Evolutionary conservation across 1,140 invertebrate genomes (phyloP).

Genomic region (Rhyzopertha dominica): DNA sequence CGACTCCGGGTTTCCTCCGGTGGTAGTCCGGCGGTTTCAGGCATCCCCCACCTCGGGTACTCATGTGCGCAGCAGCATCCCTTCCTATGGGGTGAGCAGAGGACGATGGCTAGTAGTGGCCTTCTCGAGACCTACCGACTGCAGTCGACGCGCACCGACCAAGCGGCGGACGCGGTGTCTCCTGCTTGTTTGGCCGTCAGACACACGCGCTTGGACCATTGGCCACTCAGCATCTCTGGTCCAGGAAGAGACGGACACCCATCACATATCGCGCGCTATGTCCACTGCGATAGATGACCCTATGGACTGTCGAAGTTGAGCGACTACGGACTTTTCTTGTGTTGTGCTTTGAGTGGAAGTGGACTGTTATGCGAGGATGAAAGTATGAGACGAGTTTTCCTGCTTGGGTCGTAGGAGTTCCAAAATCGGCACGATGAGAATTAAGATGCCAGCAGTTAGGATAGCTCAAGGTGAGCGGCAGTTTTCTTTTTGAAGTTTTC

Average conservation of each 20-base stretch:
- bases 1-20: conserved; percentile 33
- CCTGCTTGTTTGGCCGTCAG: conserved; percentile 34
- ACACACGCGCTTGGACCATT: conserved; percentile 46
- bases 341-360: no score
- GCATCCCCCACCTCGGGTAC: conserved; percentile 28
- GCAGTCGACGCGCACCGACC: conserved; percentile 28
- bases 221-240: conserved; percentile 44
- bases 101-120: conserved; percentile 45
- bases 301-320: no score
- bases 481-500: conserved; percentile 11
- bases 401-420: no score
- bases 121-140: conserved; percentile 29
- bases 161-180: conserved; percentile 29
- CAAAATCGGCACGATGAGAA: conserved; percentile 73
- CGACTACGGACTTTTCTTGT: no score
- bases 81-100: conserved; percentile 36
- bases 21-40: conserved; percentile 32
- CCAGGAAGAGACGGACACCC: conserved; percentile 24
- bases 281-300: no score
- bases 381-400: no score
- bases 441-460: conserved; percentile 91
- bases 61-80: conserved; percentile 35
- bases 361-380: no score
- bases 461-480: conserved; percentile 88
- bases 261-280: no score